Evolutionary conservation across 2,888 invertebrate genomes (phyloP).

Genomic region (Strigamia transsilvanica): DNA sequence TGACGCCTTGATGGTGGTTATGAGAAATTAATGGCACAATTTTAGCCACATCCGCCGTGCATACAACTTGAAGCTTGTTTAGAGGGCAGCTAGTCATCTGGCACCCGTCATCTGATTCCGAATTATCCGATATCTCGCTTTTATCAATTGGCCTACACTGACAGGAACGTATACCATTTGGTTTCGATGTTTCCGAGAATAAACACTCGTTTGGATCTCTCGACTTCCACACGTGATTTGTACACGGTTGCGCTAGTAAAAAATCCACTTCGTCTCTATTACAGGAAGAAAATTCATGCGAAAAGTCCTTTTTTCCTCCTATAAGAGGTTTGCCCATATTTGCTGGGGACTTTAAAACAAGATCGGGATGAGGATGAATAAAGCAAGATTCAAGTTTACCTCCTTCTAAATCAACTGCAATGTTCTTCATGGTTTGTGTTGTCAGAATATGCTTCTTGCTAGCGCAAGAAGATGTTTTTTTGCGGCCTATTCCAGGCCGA

Average conservation of each 20-base stretch:
- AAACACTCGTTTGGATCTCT: background rate
- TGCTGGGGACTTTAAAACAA: background rate
- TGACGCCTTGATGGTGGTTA: background rate
- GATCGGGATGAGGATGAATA: slow-evolving; percentile 15
- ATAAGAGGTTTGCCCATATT: slow-evolving; percentile 2
- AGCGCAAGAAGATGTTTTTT: background rate
- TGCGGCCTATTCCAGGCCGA: background rate
- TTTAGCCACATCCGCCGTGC: slow-evolving; percentile 27
- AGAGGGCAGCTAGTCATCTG: slow-evolving; percentile 14
- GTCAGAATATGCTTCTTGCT: background rate
- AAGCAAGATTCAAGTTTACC: slow-evolving; percentile 35
- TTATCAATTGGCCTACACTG: slow-evolving; percentile 35
- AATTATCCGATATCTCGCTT: slow-evolving; percentile 24
- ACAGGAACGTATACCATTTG: slow-evolving; percentile 31
- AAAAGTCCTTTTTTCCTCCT: slow-evolving; percentile 16
- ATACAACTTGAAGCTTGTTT: slow-evolving; percentile 18
- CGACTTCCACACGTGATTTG: background rate
- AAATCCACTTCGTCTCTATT: background rate
- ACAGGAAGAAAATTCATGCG: slow-evolving; percentile 23
- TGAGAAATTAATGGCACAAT: slow-evolving; percentile 27
- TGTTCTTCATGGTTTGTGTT: background rate
- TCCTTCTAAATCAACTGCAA: slow-evolving; percentile 13
- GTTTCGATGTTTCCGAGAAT: background rate
- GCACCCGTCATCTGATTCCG: slow-evolving; percentile 34
- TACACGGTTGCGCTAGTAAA: background rate